These are phyloP conservation scores for Monochamus alternatus DNA, from an alignment of 2,888 invertebrate species.

Conservation along the genomic window DNA sequence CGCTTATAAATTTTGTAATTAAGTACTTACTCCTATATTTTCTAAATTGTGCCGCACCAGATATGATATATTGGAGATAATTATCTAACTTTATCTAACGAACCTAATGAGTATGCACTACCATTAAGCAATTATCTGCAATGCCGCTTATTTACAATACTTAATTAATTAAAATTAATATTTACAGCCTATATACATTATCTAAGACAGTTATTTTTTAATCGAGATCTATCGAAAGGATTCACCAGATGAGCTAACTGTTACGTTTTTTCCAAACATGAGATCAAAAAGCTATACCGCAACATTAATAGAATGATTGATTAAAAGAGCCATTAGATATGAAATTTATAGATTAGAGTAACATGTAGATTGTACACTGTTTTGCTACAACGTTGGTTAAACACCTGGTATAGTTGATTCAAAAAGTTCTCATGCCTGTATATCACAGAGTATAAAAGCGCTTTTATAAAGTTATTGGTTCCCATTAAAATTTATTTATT, in stretches of 20 bases:
- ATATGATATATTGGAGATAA: conserved; percentile 25
- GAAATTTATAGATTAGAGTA: neutral
- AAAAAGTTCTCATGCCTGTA: neutral
- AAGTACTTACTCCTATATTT: neutral
- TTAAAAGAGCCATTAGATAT: neutral
- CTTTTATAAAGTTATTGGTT: neutral
- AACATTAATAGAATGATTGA: conserved; percentile 2
- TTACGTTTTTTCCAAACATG: conserved; percentile 9
- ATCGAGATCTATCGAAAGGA: conserved; percentile 5
- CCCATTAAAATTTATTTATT: neutral
- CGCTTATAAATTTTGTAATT: conserved; percentile 16
- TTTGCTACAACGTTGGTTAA: too few relatives aligned
- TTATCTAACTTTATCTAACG: conserved; percentile 11
- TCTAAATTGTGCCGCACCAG: neutral
- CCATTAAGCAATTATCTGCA: conserved; percentile 29
- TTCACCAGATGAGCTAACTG: neutral
- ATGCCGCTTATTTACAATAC: conserved; percentile 26
- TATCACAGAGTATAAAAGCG: neutral
- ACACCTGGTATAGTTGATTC: too few relatives aligned
- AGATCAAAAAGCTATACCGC: conserved; percentile 7
- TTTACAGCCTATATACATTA: conserved; percentile 9
- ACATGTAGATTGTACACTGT: too few relatives aligned
- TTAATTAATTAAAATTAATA: conserved; percentile 21
- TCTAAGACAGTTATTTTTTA: conserved; percentile 17
- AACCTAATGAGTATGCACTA: conserved; percentile 17